Percentiles rank a stretch among this genome's conserved stretches.
Evolutionary conservation across 2,888 invertebrate species (phyloP).

Genomic region (Ceraclea dissimilis): DNA sequence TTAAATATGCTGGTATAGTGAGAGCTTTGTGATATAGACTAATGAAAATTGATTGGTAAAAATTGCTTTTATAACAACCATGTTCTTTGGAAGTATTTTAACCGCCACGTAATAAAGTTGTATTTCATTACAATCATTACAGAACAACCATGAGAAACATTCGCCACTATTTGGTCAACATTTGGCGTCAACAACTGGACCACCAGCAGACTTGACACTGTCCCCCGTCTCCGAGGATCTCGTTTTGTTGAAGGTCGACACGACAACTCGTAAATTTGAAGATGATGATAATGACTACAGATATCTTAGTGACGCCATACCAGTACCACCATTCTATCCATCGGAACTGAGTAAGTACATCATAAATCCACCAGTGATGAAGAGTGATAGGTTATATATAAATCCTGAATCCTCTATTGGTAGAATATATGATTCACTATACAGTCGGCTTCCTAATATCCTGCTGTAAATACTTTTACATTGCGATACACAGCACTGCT

Average conservation of each 20-base stretch:
- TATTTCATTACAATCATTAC: too few species aligned
- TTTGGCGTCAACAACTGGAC: conserved; percentile 6
- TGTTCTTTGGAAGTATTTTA: too few species aligned
- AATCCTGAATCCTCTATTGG: background rate
- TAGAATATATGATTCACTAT: too few species aligned
- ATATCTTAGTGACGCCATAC: conserved; percentile 45
- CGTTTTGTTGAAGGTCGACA: conserved; percentile 43
- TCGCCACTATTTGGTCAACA: conserved; percentile 31
- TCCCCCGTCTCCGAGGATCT: conserved; percentile 30
- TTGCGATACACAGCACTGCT: too few species aligned
- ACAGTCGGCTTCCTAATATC: too few species aligned
- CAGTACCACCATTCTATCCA: conserved; percentile 45
- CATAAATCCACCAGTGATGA: background rate
- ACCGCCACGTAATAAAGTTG: too few species aligned
- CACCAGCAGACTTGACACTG: conserved; percentile 18
- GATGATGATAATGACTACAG: conserved; percentile 46
- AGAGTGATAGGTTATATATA: background rate
- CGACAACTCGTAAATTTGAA: conserved; percentile 35
- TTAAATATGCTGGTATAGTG: too few species aligned
- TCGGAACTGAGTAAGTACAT: conserved; percentile 41
- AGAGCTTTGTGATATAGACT: too few species aligned
- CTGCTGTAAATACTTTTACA: too few species aligned
- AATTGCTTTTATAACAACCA: too few species aligned
- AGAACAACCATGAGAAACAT: background rate
- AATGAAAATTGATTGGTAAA: too few species aligned